These are phyloP conservation scores for Melanocharis versteri DNA, from an alignment of 2,113 vertebrate genomes.

Conservation along the genomic window DNA sequence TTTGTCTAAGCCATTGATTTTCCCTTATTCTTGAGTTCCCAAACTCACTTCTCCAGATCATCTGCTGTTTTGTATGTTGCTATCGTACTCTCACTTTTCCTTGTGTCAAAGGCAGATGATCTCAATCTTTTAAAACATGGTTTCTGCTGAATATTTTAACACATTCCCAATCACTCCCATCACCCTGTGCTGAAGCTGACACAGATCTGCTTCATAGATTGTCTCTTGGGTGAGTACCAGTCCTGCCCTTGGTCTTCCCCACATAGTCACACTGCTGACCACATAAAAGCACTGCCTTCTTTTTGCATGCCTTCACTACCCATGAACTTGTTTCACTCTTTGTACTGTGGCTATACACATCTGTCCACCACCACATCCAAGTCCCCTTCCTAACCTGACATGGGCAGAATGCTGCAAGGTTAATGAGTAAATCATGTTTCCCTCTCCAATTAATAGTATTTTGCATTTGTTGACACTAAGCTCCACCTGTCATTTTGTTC, in stretches of 20 bases:
- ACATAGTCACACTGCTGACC: rapidly evolving
- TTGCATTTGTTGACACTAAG: background rate
- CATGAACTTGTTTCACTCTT: background rate
- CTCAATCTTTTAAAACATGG: background rate
- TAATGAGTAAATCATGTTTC: background rate
- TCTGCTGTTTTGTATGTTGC: background rate
- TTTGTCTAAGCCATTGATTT: background rate
- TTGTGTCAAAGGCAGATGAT: background rate
- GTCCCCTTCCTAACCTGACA: background rate
- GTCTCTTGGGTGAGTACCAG: background rate
- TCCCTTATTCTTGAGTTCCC: background rate
- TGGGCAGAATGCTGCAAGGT: background rate
- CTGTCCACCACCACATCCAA: background rate
- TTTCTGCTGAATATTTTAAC: conserved; percentile 10
- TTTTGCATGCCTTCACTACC: background rate
- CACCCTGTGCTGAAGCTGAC: background rate
- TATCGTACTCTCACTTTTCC: background rate
- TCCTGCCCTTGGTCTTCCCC: background rate
- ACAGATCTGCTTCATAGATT: background rate
- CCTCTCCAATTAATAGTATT: background rate
- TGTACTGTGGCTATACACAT: background rate
- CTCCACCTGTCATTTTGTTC: background rate
- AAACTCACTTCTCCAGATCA: background rate
- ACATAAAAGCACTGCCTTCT: background rate
- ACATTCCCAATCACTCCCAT: background rate